phyloP scores from a whole-genome alignment of 1,140 invertebrate genomes.

The Psilanteris sp. region DNA sequence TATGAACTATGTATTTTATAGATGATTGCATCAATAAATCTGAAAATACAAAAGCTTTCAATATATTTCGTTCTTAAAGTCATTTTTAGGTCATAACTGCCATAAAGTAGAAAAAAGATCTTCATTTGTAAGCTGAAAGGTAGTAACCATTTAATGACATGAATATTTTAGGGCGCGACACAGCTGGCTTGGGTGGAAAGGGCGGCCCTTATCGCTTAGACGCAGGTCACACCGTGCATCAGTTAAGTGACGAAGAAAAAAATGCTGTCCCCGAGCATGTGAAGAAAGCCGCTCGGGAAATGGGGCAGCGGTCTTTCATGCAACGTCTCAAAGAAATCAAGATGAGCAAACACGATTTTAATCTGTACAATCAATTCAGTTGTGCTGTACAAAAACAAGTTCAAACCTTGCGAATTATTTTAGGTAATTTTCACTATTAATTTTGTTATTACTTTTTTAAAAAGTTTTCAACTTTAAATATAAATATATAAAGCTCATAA shows the following conservation, averaged over 20 bases:
- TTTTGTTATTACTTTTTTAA: no score
- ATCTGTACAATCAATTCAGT: conserved; percentile 91
- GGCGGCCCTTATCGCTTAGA: conserved; percentile 95
- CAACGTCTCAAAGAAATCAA: conserved; percentile 94
- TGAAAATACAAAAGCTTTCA: no score
- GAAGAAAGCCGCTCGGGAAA: conserved; percentile 92
- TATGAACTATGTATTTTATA: no score
- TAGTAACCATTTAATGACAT: conserved; percentile 33
- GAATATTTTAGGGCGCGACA: conserved; percentile 83
- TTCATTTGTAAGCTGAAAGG: conserved; percentile 9
- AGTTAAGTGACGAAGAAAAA: conserved; percentile 94
- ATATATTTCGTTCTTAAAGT: no score
- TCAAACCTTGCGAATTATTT: conserved; percentile 84
- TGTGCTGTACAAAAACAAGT: conserved; percentile 89
- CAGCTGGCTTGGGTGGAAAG: conserved; percentile 95
- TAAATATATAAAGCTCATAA: no score
- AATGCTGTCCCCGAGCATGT: conserved; percentile 93
- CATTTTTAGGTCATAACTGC: background rate
- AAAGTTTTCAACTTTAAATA: no score
- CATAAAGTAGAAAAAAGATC: conserved; percentile 10
- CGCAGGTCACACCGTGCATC: conserved; percentile 93
- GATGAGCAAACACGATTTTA: conserved; percentile 96
- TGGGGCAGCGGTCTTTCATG: conserved; percentile 94
- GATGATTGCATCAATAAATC: no score
- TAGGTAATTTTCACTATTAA: conserved; percentile 22